Base-by-base conservation (phyloP, 1,140 invertebrate species). In the Cecropterus lyciades region DNA sequence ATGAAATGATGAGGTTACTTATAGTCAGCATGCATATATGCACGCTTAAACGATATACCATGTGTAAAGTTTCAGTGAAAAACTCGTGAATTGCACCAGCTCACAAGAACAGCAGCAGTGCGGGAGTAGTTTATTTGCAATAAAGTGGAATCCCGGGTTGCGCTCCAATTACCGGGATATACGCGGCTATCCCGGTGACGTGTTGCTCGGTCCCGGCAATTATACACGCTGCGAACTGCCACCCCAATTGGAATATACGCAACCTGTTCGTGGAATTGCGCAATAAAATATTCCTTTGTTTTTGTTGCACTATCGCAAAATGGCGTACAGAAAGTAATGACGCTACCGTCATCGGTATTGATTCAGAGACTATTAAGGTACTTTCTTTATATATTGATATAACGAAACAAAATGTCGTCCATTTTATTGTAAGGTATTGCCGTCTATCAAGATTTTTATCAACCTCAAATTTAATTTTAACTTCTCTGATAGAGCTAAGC, bases 121-220 rank as follows among this genome's bases (percentile, higher is more conserved):
- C 74, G 78, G 76, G 82, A 79, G 75, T 88, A 87, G 84, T 89
- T 91, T 89, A 91, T 91, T 87, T 70, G 87, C 87, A 91, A 91
- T 91, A 91, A 91, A 91, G 83, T 91, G 87, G 87, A 84, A 91
- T 89, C 81, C 85, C 80, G 83, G 80, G 81, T 80, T 83, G 78
- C 81, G 84, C 80, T 88, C 84, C 88, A 89, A 91, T 91, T 91
- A 91, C 85, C 74, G 78, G 85, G 88, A 91, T 89, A 86, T 91
- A 91, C 84, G 81, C 69, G 80, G 85, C 89, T 69, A 85, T 91
- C 83, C 80, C 82, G 81, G 73, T 87, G 85, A 91, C 87, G 84
- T 81, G 82, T 81, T 71, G 77, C 79, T 77, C 55, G 75, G 73
- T 75, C 79, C 80, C 77, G 70, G 79, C 85, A 89, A 91, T 91